These are phyloP conservation scores for Lateolabrax maculatus DNA, from an alignment of 2,797 vertebrate species.

Conservation along the genomic window DNA sequence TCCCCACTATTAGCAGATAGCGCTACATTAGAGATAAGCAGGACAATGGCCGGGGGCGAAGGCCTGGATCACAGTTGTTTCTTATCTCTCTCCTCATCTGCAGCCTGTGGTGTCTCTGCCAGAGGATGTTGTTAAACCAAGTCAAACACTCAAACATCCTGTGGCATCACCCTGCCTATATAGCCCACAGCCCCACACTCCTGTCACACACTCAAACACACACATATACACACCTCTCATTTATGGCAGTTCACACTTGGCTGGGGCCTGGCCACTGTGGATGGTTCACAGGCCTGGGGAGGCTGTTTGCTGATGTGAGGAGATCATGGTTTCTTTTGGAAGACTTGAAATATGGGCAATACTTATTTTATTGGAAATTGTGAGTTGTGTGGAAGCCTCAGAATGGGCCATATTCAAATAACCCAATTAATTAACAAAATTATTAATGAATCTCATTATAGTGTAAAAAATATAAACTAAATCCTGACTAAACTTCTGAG, in stretches of 20 bases:
- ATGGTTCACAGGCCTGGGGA: conserved; percentile 54
- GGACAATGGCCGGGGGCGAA: conserved; percentile 81
- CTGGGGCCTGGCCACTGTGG: conserved; percentile 47
- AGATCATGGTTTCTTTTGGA: conserved; percentile 4
- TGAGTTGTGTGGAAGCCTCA: not conserved
- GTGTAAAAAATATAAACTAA: conserved; percentile 12
- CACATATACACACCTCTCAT: conserved; percentile 42
- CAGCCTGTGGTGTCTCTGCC: conserved; percentile 82
- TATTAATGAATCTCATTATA: conserved; percentile 10
- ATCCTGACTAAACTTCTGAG: conserved; percentile 36
- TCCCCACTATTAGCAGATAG: conserved; percentile 78
- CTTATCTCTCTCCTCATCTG: conserved; percentile 86
- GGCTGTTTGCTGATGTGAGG: conserved; percentile 35
- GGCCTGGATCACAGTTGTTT: conserved; percentile 78
- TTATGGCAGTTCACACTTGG: conserved; percentile 76
- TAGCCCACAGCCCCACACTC: conserved; percentile 26
- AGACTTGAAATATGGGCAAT: not conserved
- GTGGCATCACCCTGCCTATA: conserved; percentile 74
- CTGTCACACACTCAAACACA: conserved; percentile 25
- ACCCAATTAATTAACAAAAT: conserved; percentile 16
- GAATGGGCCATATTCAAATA: not conserved
- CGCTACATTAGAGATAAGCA: conserved; percentile 81
- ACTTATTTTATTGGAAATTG: too few species aligned
- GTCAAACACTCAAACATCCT: conserved; percentile 90
- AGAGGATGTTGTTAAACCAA: conserved; percentile 90